phyloP scores from a whole-genome alignment of 2,797 vertebrate species.

The Helarctos malayanus region DNA sequence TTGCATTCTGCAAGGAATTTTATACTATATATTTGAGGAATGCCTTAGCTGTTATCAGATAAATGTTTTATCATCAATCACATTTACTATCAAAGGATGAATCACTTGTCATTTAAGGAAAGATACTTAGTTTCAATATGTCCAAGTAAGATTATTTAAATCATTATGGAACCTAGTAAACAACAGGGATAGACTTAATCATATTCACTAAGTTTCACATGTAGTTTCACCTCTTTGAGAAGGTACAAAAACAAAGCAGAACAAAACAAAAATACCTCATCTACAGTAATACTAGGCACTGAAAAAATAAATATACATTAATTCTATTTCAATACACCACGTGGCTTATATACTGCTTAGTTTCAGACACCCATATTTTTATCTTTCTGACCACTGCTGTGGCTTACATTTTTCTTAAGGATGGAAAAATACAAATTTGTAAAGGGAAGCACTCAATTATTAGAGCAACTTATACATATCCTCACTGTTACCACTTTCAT shows the following conservation, averaged over 20 bases:
- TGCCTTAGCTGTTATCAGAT: background rate
- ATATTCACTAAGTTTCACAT: background rate
- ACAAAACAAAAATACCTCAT: background rate
- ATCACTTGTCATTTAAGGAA: background rate
- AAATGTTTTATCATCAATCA: background rate
- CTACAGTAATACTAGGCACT: background rate
- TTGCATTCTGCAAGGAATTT: background rate
- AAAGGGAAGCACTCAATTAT: background rate
- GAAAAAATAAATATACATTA: constrained; percentile 25
- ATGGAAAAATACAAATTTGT: background rate
- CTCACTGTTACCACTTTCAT: background rate
- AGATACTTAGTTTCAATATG: background rate
- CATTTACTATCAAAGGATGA: constrained; percentile 13
- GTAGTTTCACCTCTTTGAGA: background rate
- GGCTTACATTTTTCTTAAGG: constrained; percentile 6
- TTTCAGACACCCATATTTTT: constrained; percentile 50
- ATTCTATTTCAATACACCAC: background rate
- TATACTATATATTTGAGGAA: background rate
- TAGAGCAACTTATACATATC: background rate
- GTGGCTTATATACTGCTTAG: constrained; percentile 39
- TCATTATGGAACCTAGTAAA: background rate
- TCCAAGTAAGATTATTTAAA: background rate
- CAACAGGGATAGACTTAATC: constrained; percentile 10
- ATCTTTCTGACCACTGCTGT: background rate
- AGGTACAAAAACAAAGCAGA: background rate